A percentile compares a stretch with the other conserved stretches of the same genome.
These are phyloP conservation scores for Synanthedon tipuliformis DNA, from an alignment of 2,888 invertebrate species.

Conservation along the genomic window DNA sequence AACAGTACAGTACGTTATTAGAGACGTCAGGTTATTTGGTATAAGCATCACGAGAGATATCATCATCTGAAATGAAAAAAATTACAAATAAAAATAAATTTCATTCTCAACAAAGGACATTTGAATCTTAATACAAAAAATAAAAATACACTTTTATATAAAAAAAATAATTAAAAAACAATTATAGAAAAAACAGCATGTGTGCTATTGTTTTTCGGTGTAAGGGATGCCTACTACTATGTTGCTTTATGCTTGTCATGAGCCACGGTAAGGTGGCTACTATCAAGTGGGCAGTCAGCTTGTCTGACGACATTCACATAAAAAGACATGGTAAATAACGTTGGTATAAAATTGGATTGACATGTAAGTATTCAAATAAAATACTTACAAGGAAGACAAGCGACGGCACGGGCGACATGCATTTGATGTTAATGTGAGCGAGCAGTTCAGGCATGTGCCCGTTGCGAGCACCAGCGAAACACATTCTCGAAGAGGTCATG, in stretches of 20 bases:
- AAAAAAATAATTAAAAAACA: too few species aligned
- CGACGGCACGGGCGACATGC: constrained; percentile 83
- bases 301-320: too few species aligned
- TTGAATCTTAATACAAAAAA: background rate
- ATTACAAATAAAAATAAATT: too few species aligned
- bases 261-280: too few species aligned
- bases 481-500: constrained; percentile 93
- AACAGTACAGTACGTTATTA: constrained; percentile 92
- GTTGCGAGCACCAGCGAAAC: constrained; percentile 90
- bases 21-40: constrained; percentile 83
- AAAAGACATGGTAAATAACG: too few species aligned
- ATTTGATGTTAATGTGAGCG: constrained; percentile 81
- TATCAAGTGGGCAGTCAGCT: too few species aligned
- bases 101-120: background rate
- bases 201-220: too few species aligned
- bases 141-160: background rate
- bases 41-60: constrained; percentile 87
- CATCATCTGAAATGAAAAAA: constrained; percentile 73
- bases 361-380: too few species aligned
- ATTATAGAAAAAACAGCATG: too few species aligned
- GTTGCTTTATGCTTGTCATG: too few species aligned
- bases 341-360: too few species aligned
- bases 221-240: too few species aligned
- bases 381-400: constrained; percentile 81
- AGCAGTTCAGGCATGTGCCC: constrained; percentile 87